A percentile compares a stretch with the other conserved stretches of the same genome.
Conservation (phyloP, 2,797 vertebrate genomes). For the Carduelis carduelis region DNA sequence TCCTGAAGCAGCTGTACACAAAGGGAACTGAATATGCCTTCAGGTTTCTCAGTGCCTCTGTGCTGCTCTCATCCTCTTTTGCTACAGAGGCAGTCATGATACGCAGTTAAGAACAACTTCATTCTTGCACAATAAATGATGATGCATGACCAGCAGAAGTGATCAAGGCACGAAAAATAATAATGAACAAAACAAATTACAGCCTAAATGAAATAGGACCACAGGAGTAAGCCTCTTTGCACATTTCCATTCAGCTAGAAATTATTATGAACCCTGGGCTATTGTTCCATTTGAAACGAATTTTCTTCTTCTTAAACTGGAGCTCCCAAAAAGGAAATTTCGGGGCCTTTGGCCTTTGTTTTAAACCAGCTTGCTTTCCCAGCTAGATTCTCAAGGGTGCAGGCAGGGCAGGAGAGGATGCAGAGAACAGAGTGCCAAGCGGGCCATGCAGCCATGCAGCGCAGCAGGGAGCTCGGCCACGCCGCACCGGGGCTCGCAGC, state of each 20-base stretch:
- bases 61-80: not conserved
- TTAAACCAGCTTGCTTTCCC: not conserved
- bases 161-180: not conserved
- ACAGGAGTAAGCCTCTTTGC: not conserved
- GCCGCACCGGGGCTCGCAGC: not conserved
- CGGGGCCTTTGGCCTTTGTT: fast-evolving
- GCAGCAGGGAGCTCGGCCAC: not conserved
- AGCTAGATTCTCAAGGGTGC: not conserved
- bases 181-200: not conserved
- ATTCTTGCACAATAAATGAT: not conserved
- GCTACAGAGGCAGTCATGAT: not conserved
- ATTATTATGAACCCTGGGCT: not conserved
- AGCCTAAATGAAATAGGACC: not conserved
- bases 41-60: not conserved
- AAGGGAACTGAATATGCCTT: not conserved
- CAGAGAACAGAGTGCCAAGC: not conserved
- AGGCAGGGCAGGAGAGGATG: not conserved
- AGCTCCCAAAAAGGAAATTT: not conserved
- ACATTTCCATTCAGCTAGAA: not conserved
- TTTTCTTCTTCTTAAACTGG: conserved; percentile 20
- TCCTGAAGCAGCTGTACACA: not conserved
- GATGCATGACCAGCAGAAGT: not conserved
- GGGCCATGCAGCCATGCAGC: conserved; percentile 38
- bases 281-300: not conserved
- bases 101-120: not conserved